Conservation (phyloP, 2,797 vertebrate species). For the Rhynchonycteris naso region DNA sequence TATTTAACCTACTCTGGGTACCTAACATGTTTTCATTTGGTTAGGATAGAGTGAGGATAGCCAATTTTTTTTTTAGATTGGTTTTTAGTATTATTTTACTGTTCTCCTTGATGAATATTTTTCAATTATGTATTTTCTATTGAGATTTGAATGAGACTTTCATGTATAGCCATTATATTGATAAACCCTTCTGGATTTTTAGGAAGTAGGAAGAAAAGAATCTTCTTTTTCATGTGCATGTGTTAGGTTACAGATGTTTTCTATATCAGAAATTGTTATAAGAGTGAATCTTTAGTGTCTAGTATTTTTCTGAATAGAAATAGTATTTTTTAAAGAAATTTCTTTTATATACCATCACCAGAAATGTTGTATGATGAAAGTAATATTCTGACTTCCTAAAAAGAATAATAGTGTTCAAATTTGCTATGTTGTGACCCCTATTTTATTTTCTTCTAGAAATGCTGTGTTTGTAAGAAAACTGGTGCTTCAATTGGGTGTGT, state of each 20-base stretch:
- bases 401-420: conserved; percentile 35
- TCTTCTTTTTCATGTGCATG: neutral
- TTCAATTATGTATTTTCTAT: conserved; percentile 14
- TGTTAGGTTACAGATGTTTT: conserved; percentile 9
- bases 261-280: conserved; percentile 18
- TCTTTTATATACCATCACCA: neutral
- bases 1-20: neutral
- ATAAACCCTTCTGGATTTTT: conserved; percentile 19
- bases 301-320: conserved; percentile 6
- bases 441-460: conserved; percentile 87
- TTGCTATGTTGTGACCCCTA: neutral
- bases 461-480: conserved; percentile 90
- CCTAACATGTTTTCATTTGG: conserved; percentile 14
- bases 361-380: neutral
- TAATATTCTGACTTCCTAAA: conserved; percentile 49
- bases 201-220: neutral
- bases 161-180: neutral
- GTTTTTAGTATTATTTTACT: conserved; percentile 18
- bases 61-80: neutral
- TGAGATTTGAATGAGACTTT: conserved; percentile 36
- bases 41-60: conserved; percentile 5
- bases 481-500: conserved; percentile 95
- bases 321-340: conserved; percentile 13
- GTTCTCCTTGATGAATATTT: conserved; percentile 18
- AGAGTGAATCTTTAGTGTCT: neutral